Percentiles rank a stretch among this genome's conserved stretches.
phyloP scores from a whole-genome alignment of 2,113 vertebrate genomes.

The Hemiscyllium ocellatum region DNA sequence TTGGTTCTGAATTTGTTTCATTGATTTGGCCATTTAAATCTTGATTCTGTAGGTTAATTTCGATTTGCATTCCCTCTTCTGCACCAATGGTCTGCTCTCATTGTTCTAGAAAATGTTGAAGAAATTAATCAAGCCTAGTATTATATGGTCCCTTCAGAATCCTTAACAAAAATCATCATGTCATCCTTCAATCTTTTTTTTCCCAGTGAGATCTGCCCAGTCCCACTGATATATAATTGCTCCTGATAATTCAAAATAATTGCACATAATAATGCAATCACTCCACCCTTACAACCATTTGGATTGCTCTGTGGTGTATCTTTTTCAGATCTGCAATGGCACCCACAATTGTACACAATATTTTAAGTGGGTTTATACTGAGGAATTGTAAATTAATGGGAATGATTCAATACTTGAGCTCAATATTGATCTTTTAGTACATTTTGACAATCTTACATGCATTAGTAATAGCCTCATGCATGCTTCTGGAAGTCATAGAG shows the following conservation, averaged over 20 bases:
- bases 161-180: background rate
- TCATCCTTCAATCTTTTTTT: background rate
- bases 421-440: background rate
- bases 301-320: too few species aligned
- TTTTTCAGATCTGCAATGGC: background rate
- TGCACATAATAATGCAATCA: background rate
- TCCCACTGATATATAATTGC: too few species aligned
- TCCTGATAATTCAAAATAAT: background rate
- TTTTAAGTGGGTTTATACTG: too few species aligned
- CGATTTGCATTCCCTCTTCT: background rate
- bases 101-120: background rate
- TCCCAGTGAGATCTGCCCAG: background rate
- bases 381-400: background rate
- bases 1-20: background rate
- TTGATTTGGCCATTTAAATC: background rate
- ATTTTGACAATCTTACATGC: background rate
- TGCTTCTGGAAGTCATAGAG: background rate
- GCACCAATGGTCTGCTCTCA: background rate
- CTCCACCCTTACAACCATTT: background rate
- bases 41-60: background rate
- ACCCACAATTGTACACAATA: background rate
- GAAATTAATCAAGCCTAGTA: background rate
- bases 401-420: background rate
- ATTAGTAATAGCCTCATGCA: background rate
- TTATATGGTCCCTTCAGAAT: background rate